Evolutionary conservation across 23 tunicate species (phyloP).

Genomic region (Diplosoma virens): DNA sequence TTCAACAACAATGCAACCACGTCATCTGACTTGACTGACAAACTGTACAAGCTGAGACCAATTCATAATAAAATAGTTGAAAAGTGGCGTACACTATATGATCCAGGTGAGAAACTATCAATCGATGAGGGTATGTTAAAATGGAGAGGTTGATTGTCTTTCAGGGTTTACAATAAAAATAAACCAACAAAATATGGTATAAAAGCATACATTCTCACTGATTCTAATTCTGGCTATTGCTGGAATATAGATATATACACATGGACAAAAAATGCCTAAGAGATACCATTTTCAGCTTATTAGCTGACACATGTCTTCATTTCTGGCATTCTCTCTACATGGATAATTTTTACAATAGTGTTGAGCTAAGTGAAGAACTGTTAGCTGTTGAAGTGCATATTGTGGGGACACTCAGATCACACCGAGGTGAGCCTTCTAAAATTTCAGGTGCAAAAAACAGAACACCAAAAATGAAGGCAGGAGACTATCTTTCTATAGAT

Average conservation of each 20-base stretch:
- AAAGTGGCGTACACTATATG: background rate
- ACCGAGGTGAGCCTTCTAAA: background rate
- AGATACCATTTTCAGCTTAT: background rate
- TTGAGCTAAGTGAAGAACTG: background rate
- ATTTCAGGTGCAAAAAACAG: background rate
- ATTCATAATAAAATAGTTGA: background rate
- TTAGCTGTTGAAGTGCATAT: background rate
- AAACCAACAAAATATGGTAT: background rate
- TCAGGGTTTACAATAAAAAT: background rate
- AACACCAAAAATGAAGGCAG: background rate
- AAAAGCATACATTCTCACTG: conserved; percentile 5
- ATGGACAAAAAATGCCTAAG: background rate
- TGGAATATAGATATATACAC: conserved; percentile 8
- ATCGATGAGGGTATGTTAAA: background rate
- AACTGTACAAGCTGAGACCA: background rate
- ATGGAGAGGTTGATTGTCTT: background rate
- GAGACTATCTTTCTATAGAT: background rate
- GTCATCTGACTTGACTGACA: background rate
- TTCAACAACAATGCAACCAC: conserved; percentile 8
- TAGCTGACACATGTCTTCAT: background rate
- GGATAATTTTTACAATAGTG: conserved; percentile 13
- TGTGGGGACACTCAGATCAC: background rate
- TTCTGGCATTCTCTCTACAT: background rate
- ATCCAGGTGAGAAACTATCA: background rate
- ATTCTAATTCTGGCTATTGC: background rate